A percentile compares a stretch with the other conserved stretches of the same genome.
phyloP scores from a whole-genome alignment of 2,888 invertebrate species.

The Lasioglossum malachurum region DNA sequence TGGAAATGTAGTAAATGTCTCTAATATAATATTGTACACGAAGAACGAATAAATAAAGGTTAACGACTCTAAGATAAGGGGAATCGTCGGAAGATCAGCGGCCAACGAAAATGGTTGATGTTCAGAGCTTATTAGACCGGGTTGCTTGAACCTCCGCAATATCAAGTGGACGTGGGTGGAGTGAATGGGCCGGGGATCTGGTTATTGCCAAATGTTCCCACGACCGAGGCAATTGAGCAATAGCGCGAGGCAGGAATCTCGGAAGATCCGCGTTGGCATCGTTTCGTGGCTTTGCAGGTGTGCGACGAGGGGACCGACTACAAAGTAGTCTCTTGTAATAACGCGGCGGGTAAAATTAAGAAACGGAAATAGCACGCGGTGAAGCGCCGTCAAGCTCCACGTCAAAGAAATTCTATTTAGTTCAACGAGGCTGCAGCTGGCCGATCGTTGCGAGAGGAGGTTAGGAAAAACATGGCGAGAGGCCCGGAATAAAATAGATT shows the following conservation, averaged over 20 bases:
- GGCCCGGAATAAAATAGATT: background rate
- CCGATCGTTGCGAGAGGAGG: background rate
- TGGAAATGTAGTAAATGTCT: background rate
- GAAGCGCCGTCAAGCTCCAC: background rate
- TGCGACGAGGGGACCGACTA: background rate
- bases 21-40: background rate
- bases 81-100: background rate
- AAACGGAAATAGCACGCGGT: background rate
- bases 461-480: constrained; percentile 28
- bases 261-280: background rate
- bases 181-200: constrained; percentile 34
- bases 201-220: constrained; percentile 40
- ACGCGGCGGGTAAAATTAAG: background rate
- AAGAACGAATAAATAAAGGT: background rate
- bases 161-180: constrained; percentile 36
- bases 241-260: constrained; percentile 25
- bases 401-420: constrained; percentile 4
- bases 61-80: background rate
- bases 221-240: constrained; percentile 40
- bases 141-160: constrained; percentile 21
- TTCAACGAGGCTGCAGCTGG: background rate
- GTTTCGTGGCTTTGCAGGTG: background rate
- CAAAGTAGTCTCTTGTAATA: background rate
- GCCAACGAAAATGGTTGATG: background rate
- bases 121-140: background rate